Base-by-base conservation (phyloP, 92 coral and sea anemone species). In the Palythoa grandiflora region DNA sequence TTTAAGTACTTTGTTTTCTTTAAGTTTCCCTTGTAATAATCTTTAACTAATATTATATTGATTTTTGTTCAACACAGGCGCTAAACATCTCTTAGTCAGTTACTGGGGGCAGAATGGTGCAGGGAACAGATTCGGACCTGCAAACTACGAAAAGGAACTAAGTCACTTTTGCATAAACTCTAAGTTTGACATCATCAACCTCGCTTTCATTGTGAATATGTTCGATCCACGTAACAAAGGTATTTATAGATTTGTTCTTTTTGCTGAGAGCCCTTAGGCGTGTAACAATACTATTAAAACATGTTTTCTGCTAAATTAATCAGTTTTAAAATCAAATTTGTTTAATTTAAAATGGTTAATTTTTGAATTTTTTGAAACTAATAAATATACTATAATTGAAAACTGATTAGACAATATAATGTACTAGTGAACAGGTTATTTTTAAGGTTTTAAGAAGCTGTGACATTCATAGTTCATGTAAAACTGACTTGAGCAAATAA, bases 31-130 rank as follows among this genome's bases (percentile, higher is more conserved):
- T 37, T 63, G 70, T 17, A 63, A 9, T 3, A 17, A 4, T 16
- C 70, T 63, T 63, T 19, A 0, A 63, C 36, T 63, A 63, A 17
- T 63, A 44, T 5, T 44, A 17, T 63, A 44, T 5, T 44, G 1
- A 44, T 44, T 4, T n/a, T 63, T 17, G 28, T 63, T 17, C 70
- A 63, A 5, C 38, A n/a, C 70, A 59, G 84, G 53, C 19, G 38
- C 35, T 21, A 59, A 59, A 15, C 98, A 94, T 75, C 90, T 92
- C 20, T 73, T 94, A 80, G 98, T 91, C 20, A 94, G 98, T 7
- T 94, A 94, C 87, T 94, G 98, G 98, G 96, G 98, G 35, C 96
- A 94, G 79, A 93, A 94, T 87, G 98, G 94, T n/a, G 98, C 98
- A n/a, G 98, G 98, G 14, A 92, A 91, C 13, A 68, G 90, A 1